A percentile compares a stretch with the other conserved stretches of the same genome.
These are phyloP conservation scores for Zosterops pallidus DNA, from an alignment of 2,113 vertebrate genomes.

Conservation along the genomic window DNA sequence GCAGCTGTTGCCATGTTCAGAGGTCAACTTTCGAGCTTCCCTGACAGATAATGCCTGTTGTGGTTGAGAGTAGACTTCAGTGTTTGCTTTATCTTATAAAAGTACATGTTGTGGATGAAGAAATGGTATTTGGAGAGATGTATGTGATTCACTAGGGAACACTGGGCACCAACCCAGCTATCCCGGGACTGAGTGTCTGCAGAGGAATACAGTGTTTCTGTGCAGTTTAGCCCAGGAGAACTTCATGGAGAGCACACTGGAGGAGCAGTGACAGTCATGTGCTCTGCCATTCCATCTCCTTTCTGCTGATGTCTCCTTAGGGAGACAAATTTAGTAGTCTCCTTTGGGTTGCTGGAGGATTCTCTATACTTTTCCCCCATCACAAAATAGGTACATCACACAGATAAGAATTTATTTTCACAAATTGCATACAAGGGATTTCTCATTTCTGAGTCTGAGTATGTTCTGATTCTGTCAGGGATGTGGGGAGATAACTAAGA, in stretches of 20 bases:
- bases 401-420: background rate
- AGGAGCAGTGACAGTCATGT: background rate
- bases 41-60: background rate
- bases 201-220: background rate
- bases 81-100: background rate
- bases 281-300: background rate
- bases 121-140: background rate
- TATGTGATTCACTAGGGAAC: background rate
- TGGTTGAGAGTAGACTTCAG: background rate
- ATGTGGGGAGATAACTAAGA: background rate
- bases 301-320: background rate
- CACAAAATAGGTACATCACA: background rate
- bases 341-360: background rate
- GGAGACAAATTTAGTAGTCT: background rate
- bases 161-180: background rate
- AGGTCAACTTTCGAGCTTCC: background rate
- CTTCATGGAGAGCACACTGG: background rate
- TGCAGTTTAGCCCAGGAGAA: background rate
- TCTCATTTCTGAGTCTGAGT: background rate
- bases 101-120: background rate
- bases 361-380: background rate
- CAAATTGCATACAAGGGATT: background rate
- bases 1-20: background rate
- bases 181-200: background rate
- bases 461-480: background rate